phyloP scores from a whole-genome alignment of 2,888 invertebrate species.

The Zaprionus lineosus region DNA sequence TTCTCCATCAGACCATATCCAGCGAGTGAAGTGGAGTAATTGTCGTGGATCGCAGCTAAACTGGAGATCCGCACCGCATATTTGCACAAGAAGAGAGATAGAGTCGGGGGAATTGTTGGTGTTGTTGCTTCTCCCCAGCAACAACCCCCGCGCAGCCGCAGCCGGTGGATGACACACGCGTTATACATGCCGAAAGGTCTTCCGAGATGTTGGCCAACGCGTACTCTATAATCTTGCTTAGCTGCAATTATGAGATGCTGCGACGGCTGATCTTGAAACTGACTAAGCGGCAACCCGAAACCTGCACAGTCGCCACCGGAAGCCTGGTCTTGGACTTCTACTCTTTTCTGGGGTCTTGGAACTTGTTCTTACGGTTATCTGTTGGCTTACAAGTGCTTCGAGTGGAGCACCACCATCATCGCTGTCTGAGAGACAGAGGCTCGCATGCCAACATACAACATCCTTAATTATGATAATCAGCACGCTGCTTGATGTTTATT shows the following conservation, averaged over 20 bases:
- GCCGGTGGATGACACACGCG: constrained; percentile 52
- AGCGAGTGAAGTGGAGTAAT: constrained; percentile 62
- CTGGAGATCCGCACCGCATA: constrained; percentile 53
- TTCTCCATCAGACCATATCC: constrained; percentile 5
- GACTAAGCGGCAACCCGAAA: constrained; percentile 20
- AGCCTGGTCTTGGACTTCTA: constrained; percentile 47
- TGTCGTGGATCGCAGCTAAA: constrained; percentile 64
- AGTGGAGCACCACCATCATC: constrained; percentile 40
- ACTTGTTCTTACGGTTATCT: constrained; percentile 75
- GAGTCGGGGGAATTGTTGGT: constrained; percentile 18
- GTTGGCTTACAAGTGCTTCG: constrained; percentile 69
- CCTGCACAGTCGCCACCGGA: constrained; percentile 59
- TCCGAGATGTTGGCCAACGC: constrained; percentile 30
- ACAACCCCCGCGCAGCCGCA: too few relatives aligned
- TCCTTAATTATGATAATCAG: constrained; percentile 78
- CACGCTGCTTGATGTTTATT: constrained; percentile 52
- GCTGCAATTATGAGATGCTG: constrained; percentile 74
- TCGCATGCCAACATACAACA: constrained; percentile 65
- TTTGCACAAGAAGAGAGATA: constrained; percentile 44
- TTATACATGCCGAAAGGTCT: constrained; percentile 19
- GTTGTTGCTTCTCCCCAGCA: constrained; percentile 8
- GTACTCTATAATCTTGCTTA: constrained; percentile 72
- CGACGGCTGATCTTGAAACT: constrained; percentile 66
- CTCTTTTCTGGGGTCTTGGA: constrained; percentile 21
- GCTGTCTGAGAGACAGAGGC: constrained; percentile 35